Evolutionary conservation across 2,888 invertebrate genomes (phyloP).

Genomic region (Deilephila elpenor): DNA sequence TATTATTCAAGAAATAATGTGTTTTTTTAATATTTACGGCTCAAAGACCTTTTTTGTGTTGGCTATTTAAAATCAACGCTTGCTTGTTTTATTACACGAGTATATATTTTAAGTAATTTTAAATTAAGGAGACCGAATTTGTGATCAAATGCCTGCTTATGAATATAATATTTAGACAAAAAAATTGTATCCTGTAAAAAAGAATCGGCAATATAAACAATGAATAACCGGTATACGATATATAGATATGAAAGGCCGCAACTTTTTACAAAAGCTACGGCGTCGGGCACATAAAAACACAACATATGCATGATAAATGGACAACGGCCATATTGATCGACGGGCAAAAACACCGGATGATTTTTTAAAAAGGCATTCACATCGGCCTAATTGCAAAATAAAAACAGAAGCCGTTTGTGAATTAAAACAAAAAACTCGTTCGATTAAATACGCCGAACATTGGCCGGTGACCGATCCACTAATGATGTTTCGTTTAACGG

Average conservation of each 20-base stretch:
- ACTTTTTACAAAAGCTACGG: slow-evolving; percentile 21
- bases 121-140: neutral
- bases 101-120: no score
- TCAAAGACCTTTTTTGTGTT: no score
- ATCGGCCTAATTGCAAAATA: slow-evolving; percentile 19
- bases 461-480: slow-evolving; percentile 55
- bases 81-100: neutral
- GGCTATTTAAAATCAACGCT: neutral
- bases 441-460: slow-evolving; percentile 29
- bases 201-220: neutral
- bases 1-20: no score
- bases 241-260: neutral
- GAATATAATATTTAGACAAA: no score
- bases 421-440: slow-evolving; percentile 21
- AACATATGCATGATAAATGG: slow-evolving; percentile 21
- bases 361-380: slow-evolving; percentile 18
- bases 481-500: slow-evolving; percentile 72
- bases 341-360: neutral
- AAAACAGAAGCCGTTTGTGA: slow-evolving; percentile 22
- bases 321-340: slow-evolving; percentile 19
- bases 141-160: no score
- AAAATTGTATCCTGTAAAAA: no score
- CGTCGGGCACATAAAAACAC: slow-evolving; percentile 32
- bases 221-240: neutral
- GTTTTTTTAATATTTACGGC: no score